These are phyloP conservation scores for Artibeus lituratus DNA, from an alignment of 2,797 vertebrate species.

Conservation along the genomic window DNA sequence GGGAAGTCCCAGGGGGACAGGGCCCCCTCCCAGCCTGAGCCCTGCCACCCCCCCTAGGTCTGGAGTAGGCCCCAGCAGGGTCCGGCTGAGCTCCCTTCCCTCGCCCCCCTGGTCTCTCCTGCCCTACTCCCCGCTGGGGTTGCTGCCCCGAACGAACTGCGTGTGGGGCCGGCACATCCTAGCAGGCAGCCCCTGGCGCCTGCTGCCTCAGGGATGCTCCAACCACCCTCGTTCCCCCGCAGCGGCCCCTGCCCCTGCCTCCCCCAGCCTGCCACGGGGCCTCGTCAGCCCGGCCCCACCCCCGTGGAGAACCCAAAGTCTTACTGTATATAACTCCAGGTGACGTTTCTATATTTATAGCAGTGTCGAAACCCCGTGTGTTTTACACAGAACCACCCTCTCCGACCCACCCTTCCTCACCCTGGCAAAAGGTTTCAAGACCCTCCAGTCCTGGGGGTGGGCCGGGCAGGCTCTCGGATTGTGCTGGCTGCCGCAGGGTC, in stretches of 20 bases:
- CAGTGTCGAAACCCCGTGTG: slow-evolving; percentile 73
- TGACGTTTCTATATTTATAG: slow-evolving; percentile 78
- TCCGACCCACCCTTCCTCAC: slow-evolving; percentile 47
- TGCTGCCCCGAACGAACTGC: slow-evolving; percentile 65
- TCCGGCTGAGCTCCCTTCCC: slow-evolving; percentile 33
- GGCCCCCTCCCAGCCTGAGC: slow-evolving; percentile 12
- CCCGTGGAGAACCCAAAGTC: slow-evolving; percentile 84
- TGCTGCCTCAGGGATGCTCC: slow-evolving; percentile 79
- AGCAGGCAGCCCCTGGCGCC: slow-evolving; percentile 74
- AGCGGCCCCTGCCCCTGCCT: slow-evolving; percentile 46
- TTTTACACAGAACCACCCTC: slow-evolving; percentile 67
- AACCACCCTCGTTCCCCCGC: slow-evolving; percentile 72
- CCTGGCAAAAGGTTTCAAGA: slow-evolving; percentile 70
- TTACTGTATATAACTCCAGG: slow-evolving; percentile 82
- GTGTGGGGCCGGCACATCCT: slow-evolving; percentile 78
- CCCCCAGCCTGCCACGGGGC: slow-evolving; percentile 51
- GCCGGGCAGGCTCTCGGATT: slow-evolving; percentile 88
- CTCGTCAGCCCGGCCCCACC: slow-evolving; percentile 56
- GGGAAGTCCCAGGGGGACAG: slow-evolving; percentile 1
- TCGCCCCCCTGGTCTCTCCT: neutral
- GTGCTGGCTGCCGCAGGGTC: slow-evolving; percentile 94
- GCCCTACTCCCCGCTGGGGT: slow-evolving; percentile 37
- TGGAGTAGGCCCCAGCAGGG: slow-evolving; percentile 29
- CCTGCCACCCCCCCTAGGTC: slow-evolving; percentile 33
- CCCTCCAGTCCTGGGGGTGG: slow-evolving; percentile 80